Conservation (phyloP, 1,140 invertebrate genomes). For the Drosophila grimshawi region DNA sequence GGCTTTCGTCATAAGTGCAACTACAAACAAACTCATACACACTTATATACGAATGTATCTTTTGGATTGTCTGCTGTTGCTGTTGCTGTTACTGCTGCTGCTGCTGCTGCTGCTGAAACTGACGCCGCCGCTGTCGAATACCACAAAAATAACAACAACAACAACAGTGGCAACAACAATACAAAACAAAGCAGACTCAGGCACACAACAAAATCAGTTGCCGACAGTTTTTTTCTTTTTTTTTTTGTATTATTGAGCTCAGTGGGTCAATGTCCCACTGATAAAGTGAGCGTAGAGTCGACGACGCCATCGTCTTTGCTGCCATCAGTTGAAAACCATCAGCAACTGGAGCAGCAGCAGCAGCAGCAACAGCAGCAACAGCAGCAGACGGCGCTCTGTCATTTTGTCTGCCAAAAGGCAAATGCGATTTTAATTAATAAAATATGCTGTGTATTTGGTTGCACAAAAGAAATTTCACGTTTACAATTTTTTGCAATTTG, state of each 20-base stretch:
- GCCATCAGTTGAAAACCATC: constrained; percentile 45
- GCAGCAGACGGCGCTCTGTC: constrained; percentile 31
- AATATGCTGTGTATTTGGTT: constrained; percentile 75
- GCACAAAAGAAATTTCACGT: constrained; percentile 75
- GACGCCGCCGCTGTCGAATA: constrained; percentile 53
- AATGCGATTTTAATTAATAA: constrained; percentile 83
- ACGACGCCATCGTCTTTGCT: constrained; percentile 19
- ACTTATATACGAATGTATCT: constrained; percentile 13
- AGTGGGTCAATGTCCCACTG: constrained; percentile 82
- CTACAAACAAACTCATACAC: constrained; percentile 15
- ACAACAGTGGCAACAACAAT: constrained; percentile 58
- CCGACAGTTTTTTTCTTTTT: constrained; percentile 56
- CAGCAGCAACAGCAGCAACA: constrained; percentile 22
- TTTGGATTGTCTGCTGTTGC: constrained; percentile 41
- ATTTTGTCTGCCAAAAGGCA: constrained; percentile 52
- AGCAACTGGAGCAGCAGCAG: constrained; percentile 48
- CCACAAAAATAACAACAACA: constrained; percentile 45
- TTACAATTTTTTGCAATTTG: constrained; percentile 49
- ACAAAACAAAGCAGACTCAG: constrained; percentile 58
- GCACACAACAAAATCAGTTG: constrained; percentile 67
- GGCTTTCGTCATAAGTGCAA: constrained; percentile 69
- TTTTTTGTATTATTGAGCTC: constrained; percentile 62
- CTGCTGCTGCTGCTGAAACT: constrained; percentile 59
- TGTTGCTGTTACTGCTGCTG: constrained; percentile 50
- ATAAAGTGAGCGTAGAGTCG: constrained; percentile 72